Base-by-base conservation (phyloP, 2,888 invertebrate species). In the Trachelus stipa region DNA sequence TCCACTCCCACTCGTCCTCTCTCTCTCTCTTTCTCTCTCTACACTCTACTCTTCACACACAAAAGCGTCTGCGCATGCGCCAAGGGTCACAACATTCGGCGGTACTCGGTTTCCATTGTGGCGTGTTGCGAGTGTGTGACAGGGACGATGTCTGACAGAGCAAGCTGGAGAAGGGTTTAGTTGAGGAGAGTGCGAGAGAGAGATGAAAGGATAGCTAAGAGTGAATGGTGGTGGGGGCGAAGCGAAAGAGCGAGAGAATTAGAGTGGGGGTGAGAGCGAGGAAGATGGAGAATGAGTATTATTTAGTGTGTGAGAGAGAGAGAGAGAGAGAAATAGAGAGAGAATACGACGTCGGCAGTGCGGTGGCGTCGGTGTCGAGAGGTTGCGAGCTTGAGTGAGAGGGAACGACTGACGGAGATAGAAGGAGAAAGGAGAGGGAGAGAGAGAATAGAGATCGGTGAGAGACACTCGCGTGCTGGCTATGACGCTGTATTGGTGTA, bases 71-170 rank as follows among this genome's bases (percentile, higher is more conserved):
- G 56, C 73, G 68, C 73, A 77, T 68, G 33, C 69, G 73, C 73
- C 31, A n/a, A 31, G 73, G 31, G n/a, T 34, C 79, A 76, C 80
- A 83, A 81, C 81, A 80, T 82, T 84, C 84, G 84, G 82, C 81
- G 40, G 40, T 40, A 83, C 84, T 79, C 79, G 81, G 81, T 81
- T 81, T 40, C 40, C 40, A 40, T 40, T 40, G 40, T 40, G 15
- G 40, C 40, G 40, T 40, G 40, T 40, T 40, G 40, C 40, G 40
- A 71, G 68, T 34, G 71, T 35, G 81, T 78, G 68, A 75, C 30
- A 34, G 33, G 34, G 31, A 74, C 73, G 34, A 35, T 68, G 77
- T 74, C 68, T 23, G 37, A 77, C 68, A 37, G 74, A 56, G 40
- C 30, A 73, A 69, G 78, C 3, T 30, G 9, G 76, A 69, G 76